Percentiles rank a stretch among this genome's conserved stretches.
phyloP scores from a whole-genome alignment of 1,140 invertebrate genomes.

The Heliconius melpomene region DNA sequence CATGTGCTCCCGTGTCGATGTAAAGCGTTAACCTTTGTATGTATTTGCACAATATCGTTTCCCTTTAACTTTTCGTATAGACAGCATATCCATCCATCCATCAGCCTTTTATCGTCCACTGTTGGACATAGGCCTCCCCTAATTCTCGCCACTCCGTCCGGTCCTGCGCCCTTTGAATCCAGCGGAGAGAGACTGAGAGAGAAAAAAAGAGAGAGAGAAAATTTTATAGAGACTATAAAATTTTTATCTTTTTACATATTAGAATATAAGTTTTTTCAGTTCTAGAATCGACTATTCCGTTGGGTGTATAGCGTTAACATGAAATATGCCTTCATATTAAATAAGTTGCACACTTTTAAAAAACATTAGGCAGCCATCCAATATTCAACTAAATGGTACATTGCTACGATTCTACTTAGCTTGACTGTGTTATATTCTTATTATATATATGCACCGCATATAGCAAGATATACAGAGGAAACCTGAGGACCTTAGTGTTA shows the following conservation, averaged over 20 bases:
- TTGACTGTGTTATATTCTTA: background rate
- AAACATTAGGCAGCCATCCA: slow-evolving; percentile 10
- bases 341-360: slow-evolving; percentile 11
- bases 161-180: too few relatives aligned
- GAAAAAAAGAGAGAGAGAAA: too few relatives aligned
- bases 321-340: background rate
- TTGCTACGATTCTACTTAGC: background rate
- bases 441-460: background rate
- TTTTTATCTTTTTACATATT: too few relatives aligned
- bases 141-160: too few relatives aligned
- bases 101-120: too few relatives aligned
- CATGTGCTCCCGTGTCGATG: slow-evolving; percentile 13
- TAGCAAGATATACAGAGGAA: too few relatives aligned
- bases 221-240: too few relatives aligned
- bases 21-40: slow-evolving; percentile 16
- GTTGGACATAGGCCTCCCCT: too few relatives aligned
- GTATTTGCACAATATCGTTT: slow-evolving; percentile 5
- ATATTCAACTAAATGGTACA: background rate
- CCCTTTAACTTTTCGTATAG: background rate
- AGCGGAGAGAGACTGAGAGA: too few relatives aligned
- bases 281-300: background rate
- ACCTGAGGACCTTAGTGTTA: background rate
- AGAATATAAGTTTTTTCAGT: too few relatives aligned
- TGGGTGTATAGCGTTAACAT: background rate
- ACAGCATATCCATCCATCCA: too few relatives aligned